Evolutionary conservation across 2,113 vertebrate genomes (phyloP).

Genomic region (Falcunculus frontatus): DNA sequence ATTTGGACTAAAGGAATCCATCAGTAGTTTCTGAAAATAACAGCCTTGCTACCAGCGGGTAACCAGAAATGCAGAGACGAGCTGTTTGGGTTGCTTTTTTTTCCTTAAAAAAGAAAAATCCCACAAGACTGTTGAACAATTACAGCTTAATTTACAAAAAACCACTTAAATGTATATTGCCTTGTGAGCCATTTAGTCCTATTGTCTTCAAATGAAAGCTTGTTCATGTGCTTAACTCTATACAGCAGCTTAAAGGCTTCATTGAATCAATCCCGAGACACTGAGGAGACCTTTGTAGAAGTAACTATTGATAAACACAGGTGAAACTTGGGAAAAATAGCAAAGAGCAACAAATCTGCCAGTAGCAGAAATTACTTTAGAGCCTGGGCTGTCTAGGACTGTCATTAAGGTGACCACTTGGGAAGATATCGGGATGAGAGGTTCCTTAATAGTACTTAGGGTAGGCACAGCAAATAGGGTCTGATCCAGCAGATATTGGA

Average conservation of each 20-base stretch:
- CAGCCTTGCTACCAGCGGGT: not conserved
- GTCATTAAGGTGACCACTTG: not conserved
- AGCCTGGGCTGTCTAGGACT: not conserved
- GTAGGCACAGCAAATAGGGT: not conserved
- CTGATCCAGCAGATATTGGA: not conserved
- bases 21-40: conserved; percentile 2
- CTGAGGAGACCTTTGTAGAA: conserved; percentile 14
- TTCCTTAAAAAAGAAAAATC: not conserved
- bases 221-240: not conserved
- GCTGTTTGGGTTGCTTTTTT: not conserved
- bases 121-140: not conserved
- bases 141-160: conserved; percentile 32
- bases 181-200: conserved; percentile 31
- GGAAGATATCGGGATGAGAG: not conserved
- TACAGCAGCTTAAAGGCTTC: conserved; percentile 1
- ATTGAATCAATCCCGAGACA: conserved; percentile 6
- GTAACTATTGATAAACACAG: conserved; percentile 17
- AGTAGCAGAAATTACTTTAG: not conserved
- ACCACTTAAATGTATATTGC: not conserved
- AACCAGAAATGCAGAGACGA: not conserved
- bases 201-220: conserved; percentile 32
- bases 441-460: not conserved
- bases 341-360: not conserved
- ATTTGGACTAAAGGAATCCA: not conserved
- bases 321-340: conserved; percentile 3